Evolutionary conservation across 2,888 invertebrate genomes (phyloP), one percentile per base, ranked within the genome.

Genomic region (Lapara coniferarum): DNA sequence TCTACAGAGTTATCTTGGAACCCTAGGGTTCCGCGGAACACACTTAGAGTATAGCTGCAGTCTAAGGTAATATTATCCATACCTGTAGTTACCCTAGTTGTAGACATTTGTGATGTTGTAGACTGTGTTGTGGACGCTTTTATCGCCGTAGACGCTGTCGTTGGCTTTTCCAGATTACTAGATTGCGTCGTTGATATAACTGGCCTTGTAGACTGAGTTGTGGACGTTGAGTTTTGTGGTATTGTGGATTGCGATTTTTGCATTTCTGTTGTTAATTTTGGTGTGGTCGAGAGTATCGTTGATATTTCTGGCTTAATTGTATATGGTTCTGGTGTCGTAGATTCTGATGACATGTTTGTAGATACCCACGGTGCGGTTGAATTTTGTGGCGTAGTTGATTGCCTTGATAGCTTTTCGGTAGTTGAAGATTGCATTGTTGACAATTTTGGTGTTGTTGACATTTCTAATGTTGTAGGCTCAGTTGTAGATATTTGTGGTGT

Each of bases 11-110:
- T n/a, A n/a, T n/a, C n/a, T n/a, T n/a, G n/a, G n/a, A n/a, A n/a
- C n/a, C n/a, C n/a, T n/a, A n/a, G n/a, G n/a, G n/a, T n/a, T n/a
- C n/a, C n/a, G n/a, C n/a, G n/a, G n/a, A n/a, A n/a, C n/a, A n/a
- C n/a, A n/a, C n/a, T n/a, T n/a, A n/a, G n/a, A n/a, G n/a, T n/a
- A n/a, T n/a, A n/a, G n/a, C n/a, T n/a, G n/a, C n/a, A n/a, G 25
- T 25, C 25, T 25, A 25, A 25, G 25, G 16, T 58, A 13, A n/a
- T 7, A 59, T 44, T 16, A 6, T 19, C 19, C 12, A 53, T 16
- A 66, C 66, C 37, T 66, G 66, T 66, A 12, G 49, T 49, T 30
- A 14, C 10, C 19, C 13, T 51, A 51, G 58, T 51, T 10, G 25
- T 66, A 19, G 25, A 25, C 25, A 25, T 14, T 16, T 46, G 12